Percentiles rank a stretch among this genome's conserved stretches.
Conservation (phyloP, 2,113 vertebrate species). For the Odobenus rosmarus region DNA sequence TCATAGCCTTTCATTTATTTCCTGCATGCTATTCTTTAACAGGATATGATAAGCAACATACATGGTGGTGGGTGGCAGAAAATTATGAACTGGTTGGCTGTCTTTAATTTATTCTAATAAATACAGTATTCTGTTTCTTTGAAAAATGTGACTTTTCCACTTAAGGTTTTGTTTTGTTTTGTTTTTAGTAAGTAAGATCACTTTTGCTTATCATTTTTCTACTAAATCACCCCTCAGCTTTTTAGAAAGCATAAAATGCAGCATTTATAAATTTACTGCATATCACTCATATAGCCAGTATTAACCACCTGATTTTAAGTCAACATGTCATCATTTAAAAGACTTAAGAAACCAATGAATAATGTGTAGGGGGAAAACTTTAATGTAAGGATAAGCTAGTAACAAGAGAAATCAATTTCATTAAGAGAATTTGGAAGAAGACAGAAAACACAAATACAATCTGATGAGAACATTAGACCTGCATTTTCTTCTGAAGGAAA, state of each 20-base stretch:
- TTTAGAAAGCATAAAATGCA: slow-evolving; percentile 36
- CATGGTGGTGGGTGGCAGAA: background rate
- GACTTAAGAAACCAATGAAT: background rate
- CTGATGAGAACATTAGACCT: slow-evolving; percentile 20
- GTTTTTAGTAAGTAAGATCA: background rate
- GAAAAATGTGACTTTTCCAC: background rate
- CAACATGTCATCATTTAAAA: background rate
- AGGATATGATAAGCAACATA: background rate
- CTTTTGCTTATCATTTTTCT: background rate
- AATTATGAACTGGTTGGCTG: background rate
- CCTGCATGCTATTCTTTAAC: background rate
- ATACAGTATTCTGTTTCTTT: background rate
- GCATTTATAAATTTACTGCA: background rate
- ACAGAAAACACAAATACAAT: background rate
- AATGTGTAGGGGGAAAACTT: background rate
- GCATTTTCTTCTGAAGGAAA: slow-evolving; percentile 54
- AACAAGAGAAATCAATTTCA: slow-evolving; percentile 33
- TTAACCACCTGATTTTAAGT: background rate
- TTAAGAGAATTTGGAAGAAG: slow-evolving; percentile 4
- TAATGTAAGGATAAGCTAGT: slow-evolving; percentile 12
- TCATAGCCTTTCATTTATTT: background rate
- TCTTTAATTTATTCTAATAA: background rate
- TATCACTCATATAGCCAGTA: background rate
- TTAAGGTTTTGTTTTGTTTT: background rate
- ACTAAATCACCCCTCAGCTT: background rate